These are phyloP conservation scores for Pluvialis apricaria DNA, from an alignment of 2,113 vertebrate species.

Conservation along the genomic window DNA sequence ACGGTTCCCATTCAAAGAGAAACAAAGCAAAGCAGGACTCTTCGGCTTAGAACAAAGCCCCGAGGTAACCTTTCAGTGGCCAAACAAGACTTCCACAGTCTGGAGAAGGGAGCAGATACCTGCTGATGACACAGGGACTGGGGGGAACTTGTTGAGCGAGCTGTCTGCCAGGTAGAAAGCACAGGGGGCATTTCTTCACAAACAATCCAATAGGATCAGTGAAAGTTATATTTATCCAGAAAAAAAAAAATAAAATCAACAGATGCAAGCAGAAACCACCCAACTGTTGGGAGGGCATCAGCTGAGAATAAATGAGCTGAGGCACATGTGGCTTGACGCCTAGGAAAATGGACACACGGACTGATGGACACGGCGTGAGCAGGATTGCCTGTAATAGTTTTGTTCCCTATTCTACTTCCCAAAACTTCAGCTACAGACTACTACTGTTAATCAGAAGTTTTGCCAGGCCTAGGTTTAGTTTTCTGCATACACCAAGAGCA, in stretches of 20 bases:
- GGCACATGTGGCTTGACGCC: not conserved
- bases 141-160: not conserved
- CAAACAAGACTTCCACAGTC: not conserved
- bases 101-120: not conserved
- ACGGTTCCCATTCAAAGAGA: not conserved
- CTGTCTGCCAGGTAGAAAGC: not conserved
- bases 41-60: not conserved
- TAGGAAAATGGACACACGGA: accelerated
- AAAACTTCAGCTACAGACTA: not conserved
- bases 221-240: not conserved
- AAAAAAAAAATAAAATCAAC: not conserved
- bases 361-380: not conserved
- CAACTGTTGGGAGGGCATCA: not conserved
- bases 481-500: not conserved
- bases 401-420: not conserved
- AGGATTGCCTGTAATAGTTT: not conserved
- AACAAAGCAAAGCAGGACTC: not conserved
- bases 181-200: not conserved
- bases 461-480: not conserved
- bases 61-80: no score
- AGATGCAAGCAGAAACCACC: not conserved
- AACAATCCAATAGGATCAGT: not conserved
- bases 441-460: not conserved
- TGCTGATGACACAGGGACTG: not conserved
- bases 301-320: no score